phyloP scores from a whole-genome alignment of 2,797 vertebrate genomes.

The Malacoraja senta region DNA sequence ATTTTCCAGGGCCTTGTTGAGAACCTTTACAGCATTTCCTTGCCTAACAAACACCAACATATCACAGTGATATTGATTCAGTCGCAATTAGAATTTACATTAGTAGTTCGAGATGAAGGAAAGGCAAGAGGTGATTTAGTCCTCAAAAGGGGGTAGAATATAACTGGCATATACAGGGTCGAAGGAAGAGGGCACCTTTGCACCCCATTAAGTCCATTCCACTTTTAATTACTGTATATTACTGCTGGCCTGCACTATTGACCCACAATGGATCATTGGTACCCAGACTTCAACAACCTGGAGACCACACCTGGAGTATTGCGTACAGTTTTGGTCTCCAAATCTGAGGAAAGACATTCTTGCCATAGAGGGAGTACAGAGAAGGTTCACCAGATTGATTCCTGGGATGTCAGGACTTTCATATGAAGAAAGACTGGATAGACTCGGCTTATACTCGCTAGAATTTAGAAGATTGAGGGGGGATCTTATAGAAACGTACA shows the following conservation, averaged over 20 bases:
- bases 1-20: no score
- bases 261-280: not conserved
- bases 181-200: not conserved
- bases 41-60: not conserved
- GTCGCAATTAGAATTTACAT: not conserved
- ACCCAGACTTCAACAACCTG: not conserved
- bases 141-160: not conserved
- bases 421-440: no score
- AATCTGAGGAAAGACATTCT: no score
- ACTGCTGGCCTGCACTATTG: not conserved
- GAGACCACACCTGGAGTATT: no score
- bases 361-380: no score
- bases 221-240: not conserved
- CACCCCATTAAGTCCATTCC: not conserved
- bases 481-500: no score
- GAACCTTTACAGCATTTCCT: no score
- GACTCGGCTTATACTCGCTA: no score
- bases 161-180: not conserved
- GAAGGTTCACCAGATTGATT: no score
- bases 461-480: no score
- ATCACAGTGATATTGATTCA: not conserved
- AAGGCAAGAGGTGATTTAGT: not conserved
- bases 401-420: no score
- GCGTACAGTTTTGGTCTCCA: no score
- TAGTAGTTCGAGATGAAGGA: not conserved